These are phyloP conservation scores for Periophthalmus magnuspinnatus DNA, from an alignment of 2,797 vertebrate genomes.

Conservation along the genomic window DNA sequence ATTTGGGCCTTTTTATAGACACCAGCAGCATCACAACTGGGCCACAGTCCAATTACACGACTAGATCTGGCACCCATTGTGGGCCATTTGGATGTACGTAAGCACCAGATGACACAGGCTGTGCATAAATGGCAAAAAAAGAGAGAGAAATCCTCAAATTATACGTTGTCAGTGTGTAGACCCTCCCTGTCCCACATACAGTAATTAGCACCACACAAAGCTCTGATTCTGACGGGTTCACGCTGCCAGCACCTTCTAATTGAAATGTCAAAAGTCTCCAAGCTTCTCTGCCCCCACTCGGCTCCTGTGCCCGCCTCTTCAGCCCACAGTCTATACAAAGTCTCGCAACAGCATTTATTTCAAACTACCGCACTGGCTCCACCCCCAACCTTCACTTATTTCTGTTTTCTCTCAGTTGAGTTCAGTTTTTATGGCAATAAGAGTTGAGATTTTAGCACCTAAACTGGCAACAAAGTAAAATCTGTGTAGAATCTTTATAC, in stretches of 20 bases:
- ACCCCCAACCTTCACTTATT: not conserved
- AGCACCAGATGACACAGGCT: constrained; percentile 52
- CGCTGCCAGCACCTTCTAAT: constrained; percentile 57
- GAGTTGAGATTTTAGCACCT: not conserved
- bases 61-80: constrained; percentile 49
- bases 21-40: constrained; percentile 48
- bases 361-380: not conserved
- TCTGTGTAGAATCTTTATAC: not conserved
- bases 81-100: constrained; percentile 49
- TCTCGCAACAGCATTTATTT: constrained; percentile 8
- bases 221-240: constrained; percentile 20
- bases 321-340: constrained; percentile 7
- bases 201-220: constrained; percentile 63
- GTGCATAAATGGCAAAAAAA: constrained; percentile 46
- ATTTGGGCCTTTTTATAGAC: constrained; percentile 53
- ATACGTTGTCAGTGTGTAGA: constrained; percentile 60
- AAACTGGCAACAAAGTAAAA: not conserved
- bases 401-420: not conserved
- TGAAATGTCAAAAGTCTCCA: constrained; percentile 69
- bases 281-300: constrained; percentile 47
- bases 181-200: constrained; percentile 48
- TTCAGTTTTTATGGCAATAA: not conserved
- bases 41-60: constrained; percentile 53
- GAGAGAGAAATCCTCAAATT: constrained; percentile 63
- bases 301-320: constrained; percentile 26